Percentiles rank a stretch among this genome's conserved stretches.
phyloP scores from a whole-genome alignment of 1,140 invertebrate genomes.

The Lepidotrigona ventralis region DNA sequence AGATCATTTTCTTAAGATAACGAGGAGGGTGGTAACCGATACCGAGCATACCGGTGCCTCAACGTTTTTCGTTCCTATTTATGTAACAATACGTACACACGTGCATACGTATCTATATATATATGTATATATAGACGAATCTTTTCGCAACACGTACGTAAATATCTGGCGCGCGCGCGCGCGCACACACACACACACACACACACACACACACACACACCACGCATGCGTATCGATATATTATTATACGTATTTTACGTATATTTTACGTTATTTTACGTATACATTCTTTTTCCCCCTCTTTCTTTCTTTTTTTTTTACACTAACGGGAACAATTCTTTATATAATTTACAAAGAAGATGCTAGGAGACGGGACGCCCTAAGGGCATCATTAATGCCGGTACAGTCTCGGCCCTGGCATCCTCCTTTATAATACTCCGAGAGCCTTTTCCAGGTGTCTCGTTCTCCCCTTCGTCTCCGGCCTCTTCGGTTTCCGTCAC shows the following conservation, averaged over 20 bases:
- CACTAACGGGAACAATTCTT: slow-evolving; percentile 67
- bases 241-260: neutral
- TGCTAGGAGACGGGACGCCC: slow-evolving; percentile 55
- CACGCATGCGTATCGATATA: too few relatives aligned
- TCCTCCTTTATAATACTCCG: slow-evolving; percentile 70
- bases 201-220: too few relatives aligned
- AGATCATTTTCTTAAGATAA: slow-evolving; percentile 52
- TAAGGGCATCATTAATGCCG: slow-evolving; percentile 76
- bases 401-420: slow-evolving; percentile 53
- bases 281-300: neutral
- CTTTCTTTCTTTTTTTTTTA: slow-evolving; percentile 1
- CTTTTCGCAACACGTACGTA: neutral
- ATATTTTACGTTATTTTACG: neutral
- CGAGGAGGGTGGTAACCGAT: slow-evolving; percentile 38
- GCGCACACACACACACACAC: too few relatives aligned
- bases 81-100: neutral
- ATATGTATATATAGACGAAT: neutral
- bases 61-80: slow-evolving; percentile 43
- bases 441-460: slow-evolving; percentile 46
- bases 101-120: neutral
- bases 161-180: neutral
- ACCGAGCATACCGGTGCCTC: neutral
- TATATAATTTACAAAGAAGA: slow-evolving; percentile 67
- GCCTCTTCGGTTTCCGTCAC: slow-evolving; percentile 57
- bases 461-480: slow-evolving; percentile 54